phyloP scores from a whole-genome alignment of 2,888 invertebrate species.

The Caenorhabditis sp. region DNA sequence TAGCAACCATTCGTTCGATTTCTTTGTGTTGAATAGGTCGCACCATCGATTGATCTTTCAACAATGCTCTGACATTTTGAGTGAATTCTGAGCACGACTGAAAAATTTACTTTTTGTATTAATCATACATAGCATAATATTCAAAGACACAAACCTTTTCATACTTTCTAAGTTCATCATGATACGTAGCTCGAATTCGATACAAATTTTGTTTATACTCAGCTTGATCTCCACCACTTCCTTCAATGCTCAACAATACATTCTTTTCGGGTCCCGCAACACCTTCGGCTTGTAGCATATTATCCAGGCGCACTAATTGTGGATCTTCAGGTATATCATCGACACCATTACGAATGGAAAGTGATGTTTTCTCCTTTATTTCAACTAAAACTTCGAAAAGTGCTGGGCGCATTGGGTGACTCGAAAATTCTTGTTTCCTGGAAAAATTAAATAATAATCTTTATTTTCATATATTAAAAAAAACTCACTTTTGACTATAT shows the following conservation, averaged over 20 bases:
- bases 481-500: constrained; percentile 71
- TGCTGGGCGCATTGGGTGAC: constrained; percentile 98
- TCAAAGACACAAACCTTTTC: too few species aligned
- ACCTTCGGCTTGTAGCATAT: constrained; percentile 95
- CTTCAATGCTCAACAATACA: constrained; percentile 52
- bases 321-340: constrained; percentile 66
- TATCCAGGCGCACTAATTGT: constrained; percentile 91
- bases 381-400: constrained; percentile 97
- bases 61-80: constrained; percentile 94
- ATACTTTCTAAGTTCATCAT: constrained; percentile 98
- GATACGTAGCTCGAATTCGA: constrained; percentile 97
- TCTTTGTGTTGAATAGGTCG: constrained; percentile 75
- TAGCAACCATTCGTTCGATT: constrained; percentile 98
- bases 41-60: constrained; percentile 78
- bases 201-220: constrained; percentile 98
- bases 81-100: constrained; percentile 96
- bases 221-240: constrained; percentile 82
- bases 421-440: constrained; percentile 96
- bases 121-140: too few species aligned
- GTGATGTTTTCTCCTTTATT: constrained; percentile 91
- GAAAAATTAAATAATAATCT: constrained; percentile 17
- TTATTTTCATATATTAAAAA: neutral
- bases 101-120: too few species aligned
- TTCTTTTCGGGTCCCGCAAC: constrained; percentile 95
- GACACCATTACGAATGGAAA: constrained; percentile 55